These are phyloP conservation scores for Drosophila seclusa DNA, from an alignment of 2,888 invertebrate genomes.

Conservation along the genomic window DNA sequence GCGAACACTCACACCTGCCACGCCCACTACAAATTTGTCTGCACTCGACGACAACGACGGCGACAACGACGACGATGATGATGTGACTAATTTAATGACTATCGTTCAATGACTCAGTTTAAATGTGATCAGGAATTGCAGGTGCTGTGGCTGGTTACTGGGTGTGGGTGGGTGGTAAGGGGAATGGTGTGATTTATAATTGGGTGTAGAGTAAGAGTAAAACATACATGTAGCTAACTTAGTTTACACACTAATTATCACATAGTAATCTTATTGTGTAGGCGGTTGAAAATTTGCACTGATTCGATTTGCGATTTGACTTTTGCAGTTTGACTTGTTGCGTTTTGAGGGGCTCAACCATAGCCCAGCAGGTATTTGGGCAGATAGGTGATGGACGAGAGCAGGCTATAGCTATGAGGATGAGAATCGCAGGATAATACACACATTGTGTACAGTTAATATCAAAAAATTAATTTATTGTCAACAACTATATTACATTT, in stretches of 20 bases:
- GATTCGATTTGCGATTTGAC: slow-evolving; percentile 58
- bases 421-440: background rate
- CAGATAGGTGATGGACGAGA: slow-evolving; percentile 94
- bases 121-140: slow-evolving; percentile 12
- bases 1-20: slow-evolving; percentile 11
- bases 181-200: background rate
- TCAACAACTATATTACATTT: background rate
- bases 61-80: slow-evolving; percentile 11
- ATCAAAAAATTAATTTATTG: slow-evolving; percentile 34
- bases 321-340: slow-evolving; percentile 48
- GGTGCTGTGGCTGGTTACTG: background rate
- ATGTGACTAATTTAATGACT: slow-evolving; percentile 73
- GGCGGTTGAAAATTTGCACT: slow-evolving; percentile 55
- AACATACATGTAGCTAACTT: slow-evolving; percentile 33
- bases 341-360: slow-evolving; percentile 86
- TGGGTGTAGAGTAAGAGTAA: slow-evolving; percentile 7
- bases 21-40: slow-evolving; percentile 18
- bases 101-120: slow-evolving; percentile 71
- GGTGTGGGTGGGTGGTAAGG: background rate
- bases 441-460: slow-evolving; percentile 2
- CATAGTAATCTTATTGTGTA: slow-evolving; percentile 74
- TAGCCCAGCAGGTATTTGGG: slow-evolving; percentile 94
- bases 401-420: slow-evolving; percentile 90
- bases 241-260: slow-evolving; percentile 75
- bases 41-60: slow-evolving; percentile 7